These are phyloP conservation scores for Tenrec ecaudatus DNA, from an alignment of 2,113 vertebrate genomes.

Conservation along the genomic window DNA sequence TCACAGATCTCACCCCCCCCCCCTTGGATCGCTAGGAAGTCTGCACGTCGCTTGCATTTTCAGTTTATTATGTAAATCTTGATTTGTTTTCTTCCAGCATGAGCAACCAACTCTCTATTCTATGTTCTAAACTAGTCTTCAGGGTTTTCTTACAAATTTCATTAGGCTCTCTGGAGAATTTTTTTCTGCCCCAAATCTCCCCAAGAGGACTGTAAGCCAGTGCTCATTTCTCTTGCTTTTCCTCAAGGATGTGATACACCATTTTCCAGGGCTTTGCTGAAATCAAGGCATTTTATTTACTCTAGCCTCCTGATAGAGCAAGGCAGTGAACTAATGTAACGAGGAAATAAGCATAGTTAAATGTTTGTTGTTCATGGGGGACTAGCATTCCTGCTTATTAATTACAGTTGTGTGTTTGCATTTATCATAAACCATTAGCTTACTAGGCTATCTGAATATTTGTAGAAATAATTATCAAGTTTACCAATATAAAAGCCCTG, in stretches of 20 bases:
- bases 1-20: not conserved
- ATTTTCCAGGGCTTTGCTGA: constrained; percentile 9
- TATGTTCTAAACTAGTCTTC: not conserved
- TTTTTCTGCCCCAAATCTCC: not conserved
- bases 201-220: not conserved
- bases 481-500: not conserved
- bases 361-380: constrained; percentile 25
- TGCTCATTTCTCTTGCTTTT: constrained; percentile 1
- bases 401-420: not conserved
- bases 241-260: constrained; percentile 3
- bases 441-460: constrained; percentile 49
- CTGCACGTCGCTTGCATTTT: constrained; percentile 24
- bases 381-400: constrained; percentile 15
- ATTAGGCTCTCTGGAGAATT: not conserved
- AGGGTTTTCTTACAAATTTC: not conserved
- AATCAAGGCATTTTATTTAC: constrained; percentile 34
- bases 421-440: constrained; percentile 47
- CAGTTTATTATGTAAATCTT: constrained; percentile 21
- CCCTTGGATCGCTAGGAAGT: not conserved
- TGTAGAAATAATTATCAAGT: constrained; percentile 24
- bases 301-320: not conserved
- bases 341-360: constrained; percentile 32
- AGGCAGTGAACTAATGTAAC: not conserved
- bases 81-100: not conserved
- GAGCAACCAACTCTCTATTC: not conserved